Evolutionary conservation across 1,140 invertebrate genomes (phyloP).

Genomic region (Cepaea nemoralis): DNA sequence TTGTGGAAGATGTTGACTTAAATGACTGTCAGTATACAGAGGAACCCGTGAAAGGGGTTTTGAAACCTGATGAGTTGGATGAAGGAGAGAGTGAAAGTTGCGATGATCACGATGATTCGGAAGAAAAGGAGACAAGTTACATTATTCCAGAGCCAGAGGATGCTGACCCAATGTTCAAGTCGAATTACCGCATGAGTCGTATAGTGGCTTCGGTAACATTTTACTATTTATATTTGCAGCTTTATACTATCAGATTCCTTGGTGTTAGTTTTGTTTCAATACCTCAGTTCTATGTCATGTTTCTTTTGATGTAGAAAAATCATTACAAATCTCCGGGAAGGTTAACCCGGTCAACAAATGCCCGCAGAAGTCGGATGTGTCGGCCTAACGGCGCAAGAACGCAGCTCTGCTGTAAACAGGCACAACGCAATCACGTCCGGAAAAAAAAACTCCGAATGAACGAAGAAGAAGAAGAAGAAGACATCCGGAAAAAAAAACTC

Average conservation of each 20-base stretch:
- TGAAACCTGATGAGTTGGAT: slow-evolving; percentile 16
- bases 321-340: too few relatives aligned
- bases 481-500: too few relatives aligned
- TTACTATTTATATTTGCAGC: neutral
- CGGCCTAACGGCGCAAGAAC: too few relatives aligned
- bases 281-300: too few relatives aligned
- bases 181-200: slow-evolving; percentile 37
- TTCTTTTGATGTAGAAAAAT: too few relatives aligned
- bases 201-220: slow-evolving; percentile 36
- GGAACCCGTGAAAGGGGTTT: slow-evolving; percentile 32
- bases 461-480: too few relatives aligned
- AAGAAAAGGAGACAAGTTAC: slow-evolving; percentile 11
- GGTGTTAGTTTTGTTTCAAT: too few relatives aligned
- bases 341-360: too few relatives aligned
- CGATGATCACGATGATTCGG: slow-evolving; percentile 38
- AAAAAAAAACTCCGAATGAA: too few relatives aligned
- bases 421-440: too few relatives aligned
- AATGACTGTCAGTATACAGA: slow-evolving; percentile 40
- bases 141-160: slow-evolving; percentile 37
- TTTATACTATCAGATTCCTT: neutral
- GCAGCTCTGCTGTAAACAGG: too few relatives aligned
- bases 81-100: slow-evolving; percentile 37
- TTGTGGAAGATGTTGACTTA: slow-evolving; percentile 41
- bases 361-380: too few relatives aligned
- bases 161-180: slow-evolving; percentile 41